phyloP scores from a whole-genome alignment of 2,797 vertebrate genomes.

The Sitta carolinensis region DNA sequence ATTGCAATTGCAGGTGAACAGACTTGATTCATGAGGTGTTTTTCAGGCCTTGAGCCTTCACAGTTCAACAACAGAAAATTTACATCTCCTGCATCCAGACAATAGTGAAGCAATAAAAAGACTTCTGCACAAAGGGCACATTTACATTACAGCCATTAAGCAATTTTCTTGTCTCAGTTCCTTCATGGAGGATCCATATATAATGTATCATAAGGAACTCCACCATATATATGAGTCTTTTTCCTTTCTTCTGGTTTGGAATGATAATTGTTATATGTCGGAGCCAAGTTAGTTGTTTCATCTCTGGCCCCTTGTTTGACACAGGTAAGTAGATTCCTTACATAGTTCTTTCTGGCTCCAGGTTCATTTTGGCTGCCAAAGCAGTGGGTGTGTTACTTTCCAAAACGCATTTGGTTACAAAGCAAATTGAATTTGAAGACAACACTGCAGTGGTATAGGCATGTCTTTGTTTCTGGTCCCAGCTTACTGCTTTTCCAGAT shows the following conservation, averaged over 20 bases:
- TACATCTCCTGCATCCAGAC: neutral
- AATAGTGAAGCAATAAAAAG: neutral
- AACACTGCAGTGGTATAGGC: neutral
- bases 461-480: neutral
- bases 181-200: neutral
- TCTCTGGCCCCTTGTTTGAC: slow-evolving; percentile 7
- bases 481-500: neutral
- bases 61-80: neutral
- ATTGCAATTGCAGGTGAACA: neutral
- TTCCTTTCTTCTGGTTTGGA: neutral
- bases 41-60: neutral
- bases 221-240: neutral
- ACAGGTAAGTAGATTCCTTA: slow-evolving; percentile 9
- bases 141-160: neutral
- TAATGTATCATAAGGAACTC: neutral
- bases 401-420: neutral
- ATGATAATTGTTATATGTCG: neutral
- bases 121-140: neutral
- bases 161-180: slow-evolving; percentile 4
- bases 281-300: neutral
- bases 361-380: neutral
- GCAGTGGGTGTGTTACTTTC: neutral
- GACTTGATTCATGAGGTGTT: neutral
- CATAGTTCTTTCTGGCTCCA: neutral
- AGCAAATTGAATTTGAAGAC: slow-evolving; percentile 2